These are phyloP conservation scores for Trichogramma evanescens DNA, from an alignment of 2,888 invertebrate species.

Conservation along the genomic window DNA sequence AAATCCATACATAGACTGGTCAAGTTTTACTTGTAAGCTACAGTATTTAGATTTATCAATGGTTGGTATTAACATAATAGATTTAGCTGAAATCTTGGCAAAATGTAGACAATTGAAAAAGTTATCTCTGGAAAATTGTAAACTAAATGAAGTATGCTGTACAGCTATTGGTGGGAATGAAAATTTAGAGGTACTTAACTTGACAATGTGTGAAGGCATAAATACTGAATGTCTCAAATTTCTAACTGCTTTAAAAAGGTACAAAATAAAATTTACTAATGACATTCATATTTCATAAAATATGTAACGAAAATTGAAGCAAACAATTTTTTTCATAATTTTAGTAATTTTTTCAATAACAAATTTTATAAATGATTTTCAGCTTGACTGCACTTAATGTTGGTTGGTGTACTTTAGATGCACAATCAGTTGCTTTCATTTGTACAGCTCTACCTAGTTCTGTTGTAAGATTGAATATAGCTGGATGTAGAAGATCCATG, in stretches of 20 bases:
- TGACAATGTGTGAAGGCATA: constrained; percentile 74
- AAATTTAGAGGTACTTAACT: constrained; percentile 71
- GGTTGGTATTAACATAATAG: constrained; percentile 57
- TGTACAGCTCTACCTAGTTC: constrained; percentile 58
- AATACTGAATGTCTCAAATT: constrained; percentile 57
- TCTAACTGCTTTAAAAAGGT: constrained; percentile 51
- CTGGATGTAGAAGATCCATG: constrained; percentile 72
- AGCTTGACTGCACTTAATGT: constrained; percentile 68
- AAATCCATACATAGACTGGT: constrained; percentile 34
- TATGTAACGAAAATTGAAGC: neutral
- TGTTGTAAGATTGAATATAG: constrained; percentile 69
- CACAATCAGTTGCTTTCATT: constrained; percentile 56
- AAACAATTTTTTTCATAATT: neutral
- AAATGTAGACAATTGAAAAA: constrained; percentile 69
- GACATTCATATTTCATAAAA: no score
- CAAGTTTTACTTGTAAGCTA: constrained; percentile 54
- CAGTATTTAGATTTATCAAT: constrained; percentile 83
- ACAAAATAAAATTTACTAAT: constrained; percentile 30
- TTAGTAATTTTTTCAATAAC: neutral
- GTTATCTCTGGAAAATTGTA: constrained; percentile 75
- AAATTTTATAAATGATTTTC: constrained; percentile 31
- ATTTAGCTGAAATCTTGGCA: constrained; percentile 56
- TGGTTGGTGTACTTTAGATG: constrained; percentile 70
- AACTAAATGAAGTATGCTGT: constrained; percentile 60
- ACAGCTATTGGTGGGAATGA: constrained; percentile 60